These are phyloP conservation scores for Zele albiditarsus DNA, from an alignment of 2,888 invertebrate species.

Conservation along the genomic window DNA sequence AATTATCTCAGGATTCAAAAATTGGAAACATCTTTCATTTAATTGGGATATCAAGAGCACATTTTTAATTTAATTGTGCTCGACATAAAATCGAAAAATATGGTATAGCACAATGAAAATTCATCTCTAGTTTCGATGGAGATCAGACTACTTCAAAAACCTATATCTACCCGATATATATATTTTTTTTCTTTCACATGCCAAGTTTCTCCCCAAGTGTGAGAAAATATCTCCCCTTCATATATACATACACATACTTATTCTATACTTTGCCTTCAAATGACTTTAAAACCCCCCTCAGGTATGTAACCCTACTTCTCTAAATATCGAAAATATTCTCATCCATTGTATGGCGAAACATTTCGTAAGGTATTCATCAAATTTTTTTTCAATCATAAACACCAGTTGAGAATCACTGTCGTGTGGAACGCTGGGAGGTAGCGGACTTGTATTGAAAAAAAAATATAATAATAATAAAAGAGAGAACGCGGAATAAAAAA, in stretches of 20 bases:
- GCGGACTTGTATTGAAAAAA: not conserved
- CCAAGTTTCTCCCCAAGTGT: not conserved
- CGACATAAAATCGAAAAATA: too few relatives aligned
- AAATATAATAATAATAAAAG: conserved; percentile 23
- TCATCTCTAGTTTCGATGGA: too few relatives aligned
- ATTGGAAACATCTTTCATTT: too few relatives aligned
- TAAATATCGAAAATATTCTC: conserved; percentile 7
- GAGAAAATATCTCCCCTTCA: conserved; percentile 3
- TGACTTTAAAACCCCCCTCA: conserved; percentile 1
- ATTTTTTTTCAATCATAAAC: not conserved
- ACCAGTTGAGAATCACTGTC: conserved; percentile 15
- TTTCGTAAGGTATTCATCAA: not conserved
- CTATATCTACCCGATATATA: not conserved
- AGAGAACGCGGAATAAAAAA: not conserved
- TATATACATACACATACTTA: not conserved
- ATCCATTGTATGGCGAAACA: not conserved
- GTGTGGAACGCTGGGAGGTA: conserved; percentile 8
- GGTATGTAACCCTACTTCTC: not conserved
- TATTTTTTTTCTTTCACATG: not conserved
- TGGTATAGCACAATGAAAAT: too few relatives aligned
- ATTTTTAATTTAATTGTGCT: too few relatives aligned
- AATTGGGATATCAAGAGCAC: too few relatives aligned
- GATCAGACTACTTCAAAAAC: too few relatives aligned
- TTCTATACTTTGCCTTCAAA: not conserved
- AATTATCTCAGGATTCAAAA: not conserved